phyloP scores from a whole-genome alignment of 2,113 vertebrate genomes.

The Gadus macrocephalus region DNA sequence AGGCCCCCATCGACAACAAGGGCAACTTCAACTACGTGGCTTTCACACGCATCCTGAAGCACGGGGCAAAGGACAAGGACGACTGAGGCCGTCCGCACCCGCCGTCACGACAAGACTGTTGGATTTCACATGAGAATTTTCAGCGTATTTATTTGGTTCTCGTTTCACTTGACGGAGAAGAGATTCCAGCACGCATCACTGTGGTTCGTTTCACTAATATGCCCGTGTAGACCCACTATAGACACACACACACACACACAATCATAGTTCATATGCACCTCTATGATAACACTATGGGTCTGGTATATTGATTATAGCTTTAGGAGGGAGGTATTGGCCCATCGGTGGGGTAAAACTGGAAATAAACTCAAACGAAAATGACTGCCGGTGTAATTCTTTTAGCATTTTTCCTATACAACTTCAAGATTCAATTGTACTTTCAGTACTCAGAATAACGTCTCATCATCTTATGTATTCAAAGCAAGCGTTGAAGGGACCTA shows the following conservation, averaged over 20 bases:
- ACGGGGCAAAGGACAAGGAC: slow-evolving; percentile 91
- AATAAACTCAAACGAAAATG: slow-evolving; percentile 36
- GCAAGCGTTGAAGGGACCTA: too few relatives aligned
- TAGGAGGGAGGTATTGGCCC: slow-evolving; percentile 8
- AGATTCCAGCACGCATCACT: slow-evolving; percentile 20
- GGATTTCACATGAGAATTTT: slow-evolving; percentile 11
- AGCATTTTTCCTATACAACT: neutral
- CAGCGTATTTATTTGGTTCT: slow-evolving; percentile 4
- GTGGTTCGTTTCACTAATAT: slow-evolving; percentile 49
- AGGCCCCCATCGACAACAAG: slow-evolving; percentile 92
- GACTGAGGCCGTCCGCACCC: slow-evolving; percentile 64
- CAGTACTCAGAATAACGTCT: too few relatives aligned
- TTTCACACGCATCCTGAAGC: slow-evolving; percentile 92
- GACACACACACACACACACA: slow-evolving; percentile 5
- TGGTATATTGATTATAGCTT: slow-evolving; percentile 23
- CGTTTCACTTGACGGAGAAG: slow-evolving; percentile 23
- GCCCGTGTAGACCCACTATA: slow-evolving; percentile 35
- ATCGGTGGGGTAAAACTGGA: slow-evolving; percentile 43
- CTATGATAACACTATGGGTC: slow-evolving; percentile 38
- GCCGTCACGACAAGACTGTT: neutral
- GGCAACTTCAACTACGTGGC: slow-evolving; percentile 93
- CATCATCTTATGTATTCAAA: too few relatives aligned
- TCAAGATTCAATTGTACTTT: too few relatives aligned
- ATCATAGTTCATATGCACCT: slow-evolving; percentile 62
- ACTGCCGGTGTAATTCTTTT: slow-evolving; percentile 9